Percentiles rank a stretch among this genome's conserved stretches.
phyloP scores from a whole-genome alignment of 2,113 vertebrate species.

The Oxyruncus cristatus region DNA sequence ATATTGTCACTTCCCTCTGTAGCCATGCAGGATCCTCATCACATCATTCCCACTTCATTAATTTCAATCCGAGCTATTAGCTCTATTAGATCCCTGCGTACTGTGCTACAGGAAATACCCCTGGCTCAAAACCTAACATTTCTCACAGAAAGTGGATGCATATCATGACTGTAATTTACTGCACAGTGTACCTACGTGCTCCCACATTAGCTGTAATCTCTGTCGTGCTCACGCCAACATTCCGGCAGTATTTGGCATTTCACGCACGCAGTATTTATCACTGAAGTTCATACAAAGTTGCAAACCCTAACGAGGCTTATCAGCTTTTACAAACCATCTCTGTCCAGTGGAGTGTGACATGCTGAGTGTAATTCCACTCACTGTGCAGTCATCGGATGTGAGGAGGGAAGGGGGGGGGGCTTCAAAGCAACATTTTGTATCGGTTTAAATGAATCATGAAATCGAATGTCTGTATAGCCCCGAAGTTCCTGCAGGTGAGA shows the following conservation, averaged over 20 bases:
- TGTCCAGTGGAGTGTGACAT: neutral
- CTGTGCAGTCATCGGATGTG: neutral
- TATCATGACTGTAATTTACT: slow-evolving; percentile 36
- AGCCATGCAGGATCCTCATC: neutral
- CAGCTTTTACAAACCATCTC: slow-evolving; percentile 41
- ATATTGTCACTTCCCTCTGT: neutral
- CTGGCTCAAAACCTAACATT: neutral
- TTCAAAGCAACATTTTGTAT: neutral
- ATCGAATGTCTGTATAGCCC: neutral
- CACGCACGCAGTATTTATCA: slow-evolving; percentile 45
- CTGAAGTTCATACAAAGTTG: slow-evolving; percentile 60
- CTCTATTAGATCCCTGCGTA: slow-evolving; percentile 25
- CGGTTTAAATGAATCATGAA: slow-evolving; percentile 21
- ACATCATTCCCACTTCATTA: slow-evolving; percentile 54
- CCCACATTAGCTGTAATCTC: slow-evolving; percentile 49
- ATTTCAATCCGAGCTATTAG: slow-evolving; percentile 47
- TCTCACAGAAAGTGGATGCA: neutral
- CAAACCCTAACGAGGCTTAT: slow-evolving; percentile 47
- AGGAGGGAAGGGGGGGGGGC: neutral
- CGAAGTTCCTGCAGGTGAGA: slow-evolving; percentile 45
- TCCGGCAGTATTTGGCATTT: slow-evolving; percentile 45
- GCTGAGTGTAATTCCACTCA: slow-evolving; percentile 2
- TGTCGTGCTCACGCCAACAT: slow-evolving; percentile 20
- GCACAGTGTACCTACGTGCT: slow-evolving; percentile 18
- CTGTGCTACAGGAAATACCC: slow-evolving; percentile 32